A percentile compares a stretch with the other conserved stretches of the same genome.
These are phyloP conservation scores for Tipula lateralis DNA, from an alignment of 2,888 invertebrate genomes.

Conservation along the genomic window DNA sequence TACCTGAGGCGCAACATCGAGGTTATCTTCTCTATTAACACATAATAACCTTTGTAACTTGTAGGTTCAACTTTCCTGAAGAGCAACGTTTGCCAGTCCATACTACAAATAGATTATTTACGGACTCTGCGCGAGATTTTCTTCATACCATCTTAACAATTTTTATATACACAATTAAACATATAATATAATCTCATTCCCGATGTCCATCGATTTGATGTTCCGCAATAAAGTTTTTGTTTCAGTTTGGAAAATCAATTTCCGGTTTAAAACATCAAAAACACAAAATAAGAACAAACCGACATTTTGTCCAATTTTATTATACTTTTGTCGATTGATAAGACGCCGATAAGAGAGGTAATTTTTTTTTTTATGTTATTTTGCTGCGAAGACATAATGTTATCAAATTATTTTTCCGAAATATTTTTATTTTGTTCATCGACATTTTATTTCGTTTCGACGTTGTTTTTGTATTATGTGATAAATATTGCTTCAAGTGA, in stretches of 20 bases:
- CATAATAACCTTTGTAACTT: too few relatives aligned
- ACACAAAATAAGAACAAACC: background rate
- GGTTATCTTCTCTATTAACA: too few relatives aligned
- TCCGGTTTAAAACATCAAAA: background rate
- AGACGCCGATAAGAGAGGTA: background rate
- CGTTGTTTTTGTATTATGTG: background rate
- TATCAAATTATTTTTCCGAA: background rate
- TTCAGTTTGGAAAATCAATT: background rate
- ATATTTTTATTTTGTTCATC: background rate
- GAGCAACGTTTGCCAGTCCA: too few relatives aligned
- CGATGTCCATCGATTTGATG: background rate
- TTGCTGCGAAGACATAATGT: background rate
- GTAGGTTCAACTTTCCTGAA: too few relatives aligned
- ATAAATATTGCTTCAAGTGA: background rate
- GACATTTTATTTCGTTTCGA: background rate
- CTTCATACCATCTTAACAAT: background rate
- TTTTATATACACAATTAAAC: background rate
- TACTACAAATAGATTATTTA: too few relatives aligned
- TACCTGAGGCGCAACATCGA: too few relatives aligned
- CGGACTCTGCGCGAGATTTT: background rate
- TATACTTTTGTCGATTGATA: background rate
- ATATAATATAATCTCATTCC: background rate
- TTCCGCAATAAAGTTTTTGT: background rate
- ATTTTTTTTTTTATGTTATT: background rate
- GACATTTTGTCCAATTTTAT: background rate